Evolutionary conservation across 2,888 invertebrate genomes (phyloP), one percentile per base, ranked within the genome.

Genomic region (Ischnura elegans): DNA sequence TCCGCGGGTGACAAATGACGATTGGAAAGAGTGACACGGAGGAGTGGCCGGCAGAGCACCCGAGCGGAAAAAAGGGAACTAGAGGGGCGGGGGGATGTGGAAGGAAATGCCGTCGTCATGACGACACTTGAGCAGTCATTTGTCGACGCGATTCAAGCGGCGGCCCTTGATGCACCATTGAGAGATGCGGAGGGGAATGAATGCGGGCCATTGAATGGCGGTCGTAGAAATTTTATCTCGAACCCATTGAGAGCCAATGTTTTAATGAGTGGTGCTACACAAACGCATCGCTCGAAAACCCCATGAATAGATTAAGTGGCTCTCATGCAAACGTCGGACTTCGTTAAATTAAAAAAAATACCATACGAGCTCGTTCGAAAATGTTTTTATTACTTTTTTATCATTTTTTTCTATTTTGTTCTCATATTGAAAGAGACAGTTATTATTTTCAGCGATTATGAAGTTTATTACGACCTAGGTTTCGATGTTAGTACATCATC

Each of bases 1-100:
- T 43, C 10, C 21, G 25, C 19, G 87, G 61, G 90, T 90, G 61
- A 90, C 90, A 61, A 90, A 90, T 90, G 90, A 90, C 90, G 90
- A 87, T 43, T 42, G 43, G 61, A 43, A 25, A 42, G 61, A 55
- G 55, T 55, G 87, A 55, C 55, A 42, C n/a, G 61, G 61, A 90
- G 61, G 43, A 55, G 90, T 90, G 90, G 90, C 61, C 21, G 0
- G 76, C 29, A 21, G 61, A 4, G 61, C 61, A 61, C 55, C 46
- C 87, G 87, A 55, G 87, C 87, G 61, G 43, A 90, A 90, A 55
- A 90, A 90, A 21, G 43, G 61, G 66, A 55, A 61, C 61, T 19
- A 55, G 16, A 51, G 51, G 51, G 19, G 51, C 16, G 16, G 4
- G 36, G 47, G 47, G 16, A 4, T 21, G 87, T n/a, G 29, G 55